Evolutionary conservation across 2,888 invertebrate species (phyloP).

Genomic region (Orthosia cruda): DNA sequence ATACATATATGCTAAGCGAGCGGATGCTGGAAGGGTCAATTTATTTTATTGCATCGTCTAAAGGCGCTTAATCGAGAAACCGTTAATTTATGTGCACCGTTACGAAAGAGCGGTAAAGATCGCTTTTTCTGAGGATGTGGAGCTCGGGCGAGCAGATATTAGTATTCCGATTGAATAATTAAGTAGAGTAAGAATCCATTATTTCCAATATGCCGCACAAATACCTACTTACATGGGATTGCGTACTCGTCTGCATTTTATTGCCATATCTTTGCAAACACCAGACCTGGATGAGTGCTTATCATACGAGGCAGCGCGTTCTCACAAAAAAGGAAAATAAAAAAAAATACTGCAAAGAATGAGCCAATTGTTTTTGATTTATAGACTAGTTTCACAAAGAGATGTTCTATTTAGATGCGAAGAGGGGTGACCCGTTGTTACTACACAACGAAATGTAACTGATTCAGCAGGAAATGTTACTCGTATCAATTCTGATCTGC

Average conservation of each 20-base stretch:
- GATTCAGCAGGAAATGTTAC: conserved; percentile 65
- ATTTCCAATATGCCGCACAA: conserved; percentile 59
- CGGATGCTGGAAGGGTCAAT: conserved; percentile 73
- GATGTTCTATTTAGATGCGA: conserved; percentile 68
- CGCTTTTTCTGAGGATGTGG: too few species aligned
- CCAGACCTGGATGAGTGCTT: conserved; percentile 61
- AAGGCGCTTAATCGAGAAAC: too few species aligned
- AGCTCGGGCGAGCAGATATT: too few species aligned
- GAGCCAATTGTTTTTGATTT: conserved; percentile 68
- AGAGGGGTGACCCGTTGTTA: conserved; percentile 65
- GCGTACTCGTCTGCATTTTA: conserved; percentile 64
- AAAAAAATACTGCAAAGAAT: conserved; percentile 65
- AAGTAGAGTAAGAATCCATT: conserved; percentile 60
- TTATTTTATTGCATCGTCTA: conserved; percentile 77
- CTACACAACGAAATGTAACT: conserved; percentile 60
- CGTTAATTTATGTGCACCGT: too few species aligned
- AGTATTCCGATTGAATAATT: too few species aligned
- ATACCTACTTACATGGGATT: conserved; percentile 54
- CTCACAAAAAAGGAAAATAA: conserved; percentile 50
- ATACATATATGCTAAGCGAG: conserved; percentile 68
- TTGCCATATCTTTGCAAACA: conserved; percentile 60
- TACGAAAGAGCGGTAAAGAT: too few species aligned
- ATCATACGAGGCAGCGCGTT: conserved; percentile 58
- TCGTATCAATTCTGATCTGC: conserved; percentile 64
- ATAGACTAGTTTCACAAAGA: conserved; percentile 67